Base-by-base conservation (phyloP, 2,797 vertebrate species). In the Sylvia borin region DNA sequence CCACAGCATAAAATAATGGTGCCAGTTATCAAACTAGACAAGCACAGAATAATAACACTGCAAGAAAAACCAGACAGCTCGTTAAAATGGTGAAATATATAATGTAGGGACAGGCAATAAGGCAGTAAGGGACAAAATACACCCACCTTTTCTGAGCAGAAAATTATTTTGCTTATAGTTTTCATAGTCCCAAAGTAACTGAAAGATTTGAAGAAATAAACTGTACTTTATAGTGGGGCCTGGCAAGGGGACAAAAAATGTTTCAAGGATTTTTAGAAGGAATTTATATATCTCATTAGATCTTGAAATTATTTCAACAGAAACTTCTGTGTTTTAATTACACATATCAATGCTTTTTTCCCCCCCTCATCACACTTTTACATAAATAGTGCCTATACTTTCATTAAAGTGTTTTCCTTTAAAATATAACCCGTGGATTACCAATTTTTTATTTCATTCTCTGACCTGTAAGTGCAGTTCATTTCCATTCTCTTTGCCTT, bases 31-130 rank as follows among this genome's bases (percentile, higher is more conserved):
- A 90, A 88, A 83, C 54, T 66, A 90, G 92, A 80, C 85, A 94
- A 96, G 86, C 36, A 75, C 22, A 62, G 72, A 91, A 83, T 38
- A 40, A 40, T 75, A 92, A 90, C 8, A 29, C 32, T 68, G 65
- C 43, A 47, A 27, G 77, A 54, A 62, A 92, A 89, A 86, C 6
- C 57, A 88, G 78, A 45, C n/a, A 65, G 66, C 79, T 95, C n/a
- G 19, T 96, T 96, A 88, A 91, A 94, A 92, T 83, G 42, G 57
- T 50, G 77, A 50, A n/a, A 36, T 34, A 55, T 34, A 51, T 80
- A 78, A 74, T 16, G 47, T 50, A 24, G 36, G 26, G 36, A 20
- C 8, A 40, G 58, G 57, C 57, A 60, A 58, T 57, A 57, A 57
- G n/a, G n/a, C 42, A 87, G 19, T 62, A 84, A 72, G 24, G 72